These are phyloP conservation scores for Catharus bicknelli DNA, from an alignment of 2,113 vertebrate genomes.

Conservation along the genomic window DNA sequence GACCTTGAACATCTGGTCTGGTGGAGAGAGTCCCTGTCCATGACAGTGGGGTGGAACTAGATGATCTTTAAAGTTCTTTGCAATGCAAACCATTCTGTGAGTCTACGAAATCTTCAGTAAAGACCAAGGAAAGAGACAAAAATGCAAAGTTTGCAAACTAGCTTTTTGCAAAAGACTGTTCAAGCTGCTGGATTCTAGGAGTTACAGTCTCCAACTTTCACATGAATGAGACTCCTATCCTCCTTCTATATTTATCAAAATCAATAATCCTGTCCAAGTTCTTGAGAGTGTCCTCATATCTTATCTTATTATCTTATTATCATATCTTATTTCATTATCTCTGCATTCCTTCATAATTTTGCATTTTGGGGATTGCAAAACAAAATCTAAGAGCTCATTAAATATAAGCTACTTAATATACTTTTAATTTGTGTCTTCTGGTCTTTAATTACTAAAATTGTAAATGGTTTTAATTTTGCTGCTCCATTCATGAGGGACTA, in stretches of 20 bases:
- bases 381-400: conserved; percentile 5
- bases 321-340: neutral
- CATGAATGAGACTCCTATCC: neutral
- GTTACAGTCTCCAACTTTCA: neutral
- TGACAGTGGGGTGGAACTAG: neutral
- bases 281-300: neutral
- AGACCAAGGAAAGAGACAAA: neutral
- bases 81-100: neutral
- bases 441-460: conserved; percentile 31
- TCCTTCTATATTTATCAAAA: neutral
- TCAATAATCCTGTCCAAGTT: neutral
- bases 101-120: neutral
- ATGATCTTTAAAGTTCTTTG: neutral
- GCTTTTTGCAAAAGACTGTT: neutral
- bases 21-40: neutral
- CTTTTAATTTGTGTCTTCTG: conserved; percentile 36
- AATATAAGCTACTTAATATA: neutral
- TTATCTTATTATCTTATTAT: neutral
- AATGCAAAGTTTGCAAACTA: neutral
- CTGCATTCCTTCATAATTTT: neutral
- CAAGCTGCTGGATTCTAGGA: neutral
- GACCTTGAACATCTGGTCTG: neutral
- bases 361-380: neutral
- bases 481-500: conserved; percentile 18
- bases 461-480: conserved; percentile 20